A percentile compares a stretch with the other conserved stretches of the same genome.
Conservation (phyloP, 1,140 invertebrate genomes). For the Aphaenogaster ashmeadi region DNA sequence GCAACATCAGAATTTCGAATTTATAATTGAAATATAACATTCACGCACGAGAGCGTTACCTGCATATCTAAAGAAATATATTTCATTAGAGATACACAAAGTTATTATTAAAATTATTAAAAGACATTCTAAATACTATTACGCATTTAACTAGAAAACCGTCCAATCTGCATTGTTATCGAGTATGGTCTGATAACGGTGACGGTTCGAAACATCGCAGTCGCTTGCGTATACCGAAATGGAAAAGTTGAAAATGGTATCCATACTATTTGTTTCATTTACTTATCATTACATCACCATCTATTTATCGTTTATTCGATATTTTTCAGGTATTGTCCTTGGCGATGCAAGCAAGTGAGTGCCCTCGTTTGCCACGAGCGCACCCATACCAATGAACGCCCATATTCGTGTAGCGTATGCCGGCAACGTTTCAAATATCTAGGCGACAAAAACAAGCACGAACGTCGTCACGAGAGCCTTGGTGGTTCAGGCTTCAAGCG, state of each 20-base stretch:
- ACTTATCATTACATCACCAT: not conserved
- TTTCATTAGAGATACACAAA: not conserved
- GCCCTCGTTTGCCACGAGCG: constrained; percentile 92
- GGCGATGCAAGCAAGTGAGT: constrained; percentile 86
- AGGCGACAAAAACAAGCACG: constrained; percentile 89
- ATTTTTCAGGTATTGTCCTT: constrained; percentile 79
- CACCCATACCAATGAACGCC: constrained; percentile 99
- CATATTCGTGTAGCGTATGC: constrained; percentile 99
- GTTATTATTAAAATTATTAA: not conserved
- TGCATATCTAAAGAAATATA: no score
- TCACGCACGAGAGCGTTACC: no score
- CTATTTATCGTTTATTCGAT: constrained; percentile 1
- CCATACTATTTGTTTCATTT: not conserved
- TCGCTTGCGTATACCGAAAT: not conserved
- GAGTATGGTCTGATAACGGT: not conserved
- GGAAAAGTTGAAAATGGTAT: not conserved
- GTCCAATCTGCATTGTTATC: not conserved
- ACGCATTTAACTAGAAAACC: not conserved
- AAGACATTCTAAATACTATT: not conserved
- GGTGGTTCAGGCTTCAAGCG: constrained; percentile 85
- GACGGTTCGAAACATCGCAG: not conserved
- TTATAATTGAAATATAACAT: no score
- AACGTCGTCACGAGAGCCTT: constrained; percentile 84
- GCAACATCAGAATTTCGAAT: no score
- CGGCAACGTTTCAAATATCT: constrained; percentile 98